Evolutionary conservation across 2,797 vertebrate genomes (phyloP), one percentile per base, ranked within the genome.

Genomic region (Mus caroli): DNA sequence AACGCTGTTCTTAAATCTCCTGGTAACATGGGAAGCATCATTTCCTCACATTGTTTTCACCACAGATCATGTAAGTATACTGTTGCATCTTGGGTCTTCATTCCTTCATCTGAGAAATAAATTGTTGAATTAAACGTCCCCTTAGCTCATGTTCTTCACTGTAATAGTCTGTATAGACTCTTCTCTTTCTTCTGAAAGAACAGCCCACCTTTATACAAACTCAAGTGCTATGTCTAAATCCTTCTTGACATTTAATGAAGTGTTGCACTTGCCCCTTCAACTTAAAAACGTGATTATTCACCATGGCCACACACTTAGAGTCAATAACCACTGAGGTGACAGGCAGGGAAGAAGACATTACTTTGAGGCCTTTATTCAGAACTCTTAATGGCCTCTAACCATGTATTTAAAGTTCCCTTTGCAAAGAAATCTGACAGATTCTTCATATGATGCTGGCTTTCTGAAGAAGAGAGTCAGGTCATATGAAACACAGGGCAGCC

Each of bases 341-440:
- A 40, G 80, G 40, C 3, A 14, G 60, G 80, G n/a, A 88, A 96
- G 93, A 96, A 50, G 69, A 92, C 97, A 97, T 98, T 62, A 97
- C 98, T 97, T 78, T 97, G 97, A 94, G 96, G 94, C 77, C 89
- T 92, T 82, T 52, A 76, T 97, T 97, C 4, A 4, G 94, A 95
- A 86, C 75, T 86, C 91, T 91, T 97, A 96, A 96, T 94, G 75
- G 84, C 88, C 87, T 24, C 69, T 96, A 84, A 96, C 60, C 89
- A 85, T 79, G 73, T 95, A 92, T 96, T 97, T 96, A 98, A 98
- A 95, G 92, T 94, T 90, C 80, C 80, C 92, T 94, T 98, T 88
- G 94, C 90, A 98, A 97, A 97, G 86, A 94, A 89, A 95, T 79
- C 95, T 96, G 95, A 94, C 98, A 98, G 97, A 97, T 98, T 96